Conservation (phyloP, 2,888 invertebrate species). For the Arrhopalites spinosus region DNA sequence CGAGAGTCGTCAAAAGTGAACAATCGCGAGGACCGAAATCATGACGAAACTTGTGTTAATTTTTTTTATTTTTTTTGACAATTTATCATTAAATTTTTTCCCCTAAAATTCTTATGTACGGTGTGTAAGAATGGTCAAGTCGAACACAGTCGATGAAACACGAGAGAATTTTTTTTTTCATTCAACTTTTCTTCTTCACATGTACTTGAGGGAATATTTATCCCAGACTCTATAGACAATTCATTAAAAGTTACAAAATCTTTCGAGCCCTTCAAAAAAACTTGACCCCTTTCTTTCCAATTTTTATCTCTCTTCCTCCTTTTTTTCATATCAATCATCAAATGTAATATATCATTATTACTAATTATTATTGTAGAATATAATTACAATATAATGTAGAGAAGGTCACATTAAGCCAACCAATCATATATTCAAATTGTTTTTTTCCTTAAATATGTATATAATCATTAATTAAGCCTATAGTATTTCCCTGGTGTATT, state of each 20-base stretch:
- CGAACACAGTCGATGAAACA: conserved; percentile 12
- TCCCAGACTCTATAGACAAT: conserved; percentile 6
- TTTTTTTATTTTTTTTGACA: conserved; percentile 16
- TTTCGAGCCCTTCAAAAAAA: conserved; percentile 19
- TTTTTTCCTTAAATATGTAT: conserved; percentile 4
- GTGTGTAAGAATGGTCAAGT: conserved; percentile 25
- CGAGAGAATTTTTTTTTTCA: neutral
- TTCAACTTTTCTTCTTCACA: neutral
- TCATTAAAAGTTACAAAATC: conserved; percentile 27
- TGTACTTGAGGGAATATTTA: neutral
- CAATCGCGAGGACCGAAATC: too few relatives aligned
- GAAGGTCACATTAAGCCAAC: conserved; percentile 37
- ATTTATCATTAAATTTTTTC: neutral
- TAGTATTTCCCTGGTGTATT: conserved; percentile 22
- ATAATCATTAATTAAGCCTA: conserved; percentile 22
- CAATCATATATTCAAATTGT: conserved; percentile 18
- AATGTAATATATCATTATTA: neutral
- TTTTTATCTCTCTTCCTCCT: neutral
- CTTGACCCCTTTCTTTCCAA: too few relatives aligned
- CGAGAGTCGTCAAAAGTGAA: too few relatives aligned
- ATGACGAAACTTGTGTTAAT: neutral
- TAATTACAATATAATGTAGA: conserved; percentile 10
- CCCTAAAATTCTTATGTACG: neutral
- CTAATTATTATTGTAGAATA: neutral
- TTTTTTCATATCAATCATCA: neutral